A percentile compares a stretch with the other conserved stretches of the same genome.
phyloP scores from a whole-genome alignment of 2,113 vertebrate genomes.

The Epinephelus cyanopodus region DNA sequence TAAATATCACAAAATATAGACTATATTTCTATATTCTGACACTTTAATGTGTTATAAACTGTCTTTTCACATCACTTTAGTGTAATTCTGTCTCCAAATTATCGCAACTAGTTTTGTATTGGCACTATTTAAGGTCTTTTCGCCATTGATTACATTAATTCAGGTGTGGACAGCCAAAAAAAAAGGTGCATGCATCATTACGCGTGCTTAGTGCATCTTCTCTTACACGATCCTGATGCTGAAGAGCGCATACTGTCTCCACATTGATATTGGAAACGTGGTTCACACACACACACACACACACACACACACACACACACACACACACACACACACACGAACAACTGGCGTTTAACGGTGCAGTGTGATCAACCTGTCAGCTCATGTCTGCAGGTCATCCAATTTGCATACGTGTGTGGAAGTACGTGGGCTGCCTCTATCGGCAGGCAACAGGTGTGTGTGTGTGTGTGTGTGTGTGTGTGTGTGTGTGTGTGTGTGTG shows the following conservation, averaged over 20 bases:
- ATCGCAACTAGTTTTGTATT: background rate
- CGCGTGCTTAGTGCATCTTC: background rate
- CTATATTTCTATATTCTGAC: background rate
- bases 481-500: slow-evolving; percentile 1
- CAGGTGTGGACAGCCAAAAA: background rate
- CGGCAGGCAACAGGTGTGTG: slow-evolving; percentile 69
- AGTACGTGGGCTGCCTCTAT: background rate
- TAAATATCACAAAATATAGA: background rate
- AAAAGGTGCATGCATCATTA: background rate
- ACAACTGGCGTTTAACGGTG: slow-evolving; percentile 26
- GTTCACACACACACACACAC: no score
- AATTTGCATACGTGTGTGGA: slow-evolving; percentile 63
- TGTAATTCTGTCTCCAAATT: background rate
- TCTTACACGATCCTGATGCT: background rate
- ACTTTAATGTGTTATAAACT: background rate
- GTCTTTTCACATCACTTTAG: background rate
- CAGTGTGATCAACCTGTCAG: background rate
- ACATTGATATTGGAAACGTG: background rate
- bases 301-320: no score
- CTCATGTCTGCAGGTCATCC: slow-evolving; percentile 13
- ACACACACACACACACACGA: no score
- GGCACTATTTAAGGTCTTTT: no score
- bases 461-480: no score
- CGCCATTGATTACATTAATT: background rate
- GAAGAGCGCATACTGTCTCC: background rate